Conservation (phyloP, 2,888 invertebrate species). For the Sicus ferrugineus region DNA sequence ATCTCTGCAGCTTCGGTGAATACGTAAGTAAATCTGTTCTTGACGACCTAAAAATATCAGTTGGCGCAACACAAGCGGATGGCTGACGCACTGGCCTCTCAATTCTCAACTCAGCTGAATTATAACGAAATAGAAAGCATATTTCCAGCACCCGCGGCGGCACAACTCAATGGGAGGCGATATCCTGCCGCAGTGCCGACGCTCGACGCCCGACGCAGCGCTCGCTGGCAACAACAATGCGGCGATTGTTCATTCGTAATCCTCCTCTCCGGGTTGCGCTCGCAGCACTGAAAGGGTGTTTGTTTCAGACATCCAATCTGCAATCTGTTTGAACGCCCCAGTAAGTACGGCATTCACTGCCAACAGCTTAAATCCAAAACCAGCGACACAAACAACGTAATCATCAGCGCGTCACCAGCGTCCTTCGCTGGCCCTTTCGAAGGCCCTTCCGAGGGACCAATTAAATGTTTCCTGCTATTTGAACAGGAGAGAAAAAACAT, state of each 20-base stretch:
- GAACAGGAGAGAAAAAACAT: background rate
- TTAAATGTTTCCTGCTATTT: conserved; percentile 1
- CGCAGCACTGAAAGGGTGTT: background rate
- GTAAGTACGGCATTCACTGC: background rate
- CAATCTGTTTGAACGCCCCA: background rate
- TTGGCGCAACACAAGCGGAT: background rate
- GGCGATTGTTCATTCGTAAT: no score
- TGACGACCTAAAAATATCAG: background rate
- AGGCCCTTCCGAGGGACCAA: background rate
- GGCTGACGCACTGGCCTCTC: background rate
- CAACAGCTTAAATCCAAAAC: background rate
- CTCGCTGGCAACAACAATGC: background rate
- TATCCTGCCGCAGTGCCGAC: background rate
- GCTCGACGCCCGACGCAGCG: background rate
- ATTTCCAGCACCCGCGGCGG: background rate
- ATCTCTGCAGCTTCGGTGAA: background rate
- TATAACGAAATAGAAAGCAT: background rate
- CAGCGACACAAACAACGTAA: background rate
- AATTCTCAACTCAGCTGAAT: background rate
- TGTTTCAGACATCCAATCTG: background rate
- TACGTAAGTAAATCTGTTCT: background rate
- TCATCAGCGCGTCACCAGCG: background rate
- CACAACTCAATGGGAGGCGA: background rate
- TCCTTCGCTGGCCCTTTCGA: background rate
- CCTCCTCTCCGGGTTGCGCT: background rate